Evolutionary conservation across 2,888 invertebrate species (phyloP).

Genomic region (Pammene fasciana): DNA sequence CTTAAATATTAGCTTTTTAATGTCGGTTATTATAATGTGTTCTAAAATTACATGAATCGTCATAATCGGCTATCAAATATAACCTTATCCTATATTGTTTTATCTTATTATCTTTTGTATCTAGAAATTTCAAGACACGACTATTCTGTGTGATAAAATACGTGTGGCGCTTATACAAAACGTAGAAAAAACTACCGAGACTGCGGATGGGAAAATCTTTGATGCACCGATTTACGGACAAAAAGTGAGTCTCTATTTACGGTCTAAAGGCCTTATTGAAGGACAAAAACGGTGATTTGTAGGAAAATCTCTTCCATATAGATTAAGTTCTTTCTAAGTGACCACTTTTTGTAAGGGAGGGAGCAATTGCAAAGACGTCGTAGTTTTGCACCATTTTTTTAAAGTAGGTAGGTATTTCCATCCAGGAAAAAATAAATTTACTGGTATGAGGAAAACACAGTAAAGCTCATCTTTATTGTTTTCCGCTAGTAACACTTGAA

Average conservation of each 20-base stretch:
- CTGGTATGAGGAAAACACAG: neutral
- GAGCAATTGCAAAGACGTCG: neutral
- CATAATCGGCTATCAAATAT: no score
- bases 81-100: no score
- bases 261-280: constrained; percentile 20
- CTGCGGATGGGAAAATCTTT: constrained; percentile 28
- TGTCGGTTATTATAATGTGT: no score
- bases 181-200: neutral
- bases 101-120: neutral
- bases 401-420: neutral
- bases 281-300: constrained; percentile 33
- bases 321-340: constrained; percentile 12
- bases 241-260: constrained; percentile 19
- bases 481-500: neutral
- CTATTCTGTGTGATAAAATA: neutral
- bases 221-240: constrained; percentile 24
- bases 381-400: constrained; percentile 10
- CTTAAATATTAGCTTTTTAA: no score
- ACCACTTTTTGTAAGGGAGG: constrained; percentile 18
- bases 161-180: neutral
- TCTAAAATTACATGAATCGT: no score
- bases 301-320: constrained; percentile 29
- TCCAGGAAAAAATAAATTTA: neutral
- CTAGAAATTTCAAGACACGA: neutral
- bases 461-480: neutral